These are phyloP conservation scores for Sebastiscus albofasciatus DNA, from an alignment of 2,797 vertebrate genomes.

Conservation along the genomic window DNA sequence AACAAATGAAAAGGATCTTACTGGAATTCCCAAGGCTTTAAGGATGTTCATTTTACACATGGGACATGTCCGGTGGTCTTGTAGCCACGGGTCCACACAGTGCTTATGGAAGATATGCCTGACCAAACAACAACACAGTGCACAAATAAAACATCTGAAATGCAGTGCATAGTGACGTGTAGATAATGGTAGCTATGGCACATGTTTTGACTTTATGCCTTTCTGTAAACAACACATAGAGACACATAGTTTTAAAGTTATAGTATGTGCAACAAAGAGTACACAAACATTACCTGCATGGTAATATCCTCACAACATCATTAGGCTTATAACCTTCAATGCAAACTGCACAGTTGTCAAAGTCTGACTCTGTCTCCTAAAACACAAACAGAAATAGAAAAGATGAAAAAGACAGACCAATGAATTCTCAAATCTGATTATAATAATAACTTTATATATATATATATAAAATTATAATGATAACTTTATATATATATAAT, in stretches of 20 bases:
- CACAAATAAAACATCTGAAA: not conserved
- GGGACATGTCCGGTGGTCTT: constrained; percentile 97
- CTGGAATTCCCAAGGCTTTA: constrained; percentile 96
- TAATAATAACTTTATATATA: not conserved
- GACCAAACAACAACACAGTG: constrained; percentile 36
- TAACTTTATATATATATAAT: too few relatives aligned
- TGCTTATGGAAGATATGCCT: constrained; percentile 99
- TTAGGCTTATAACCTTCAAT: constrained; percentile 98
- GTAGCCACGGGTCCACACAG: constrained; percentile 98
- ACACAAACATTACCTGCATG: constrained; percentile 89
- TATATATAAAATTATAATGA: too few relatives aligned
- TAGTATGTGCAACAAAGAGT: not conserved
- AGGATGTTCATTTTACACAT: constrained; percentile 99
- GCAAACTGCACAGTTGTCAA: constrained; percentile 99
- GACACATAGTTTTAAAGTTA: not conserved
- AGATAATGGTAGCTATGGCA: not conserved
- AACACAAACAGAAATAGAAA: constrained; percentile 48
- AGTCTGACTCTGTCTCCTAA: constrained; percentile 96
- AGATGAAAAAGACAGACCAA: not conserved
- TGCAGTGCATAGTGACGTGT: not conserved
- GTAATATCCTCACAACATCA: constrained; percentile 95
- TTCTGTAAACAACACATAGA: not conserved
- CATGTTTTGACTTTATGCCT: not conserved
- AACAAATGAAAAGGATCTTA: constrained; percentile 71
- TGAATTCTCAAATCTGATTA: not conserved